These are phyloP conservation scores for Zalophus californianus DNA, from an alignment of 2,797 vertebrate species.

Conservation along the genomic window DNA sequence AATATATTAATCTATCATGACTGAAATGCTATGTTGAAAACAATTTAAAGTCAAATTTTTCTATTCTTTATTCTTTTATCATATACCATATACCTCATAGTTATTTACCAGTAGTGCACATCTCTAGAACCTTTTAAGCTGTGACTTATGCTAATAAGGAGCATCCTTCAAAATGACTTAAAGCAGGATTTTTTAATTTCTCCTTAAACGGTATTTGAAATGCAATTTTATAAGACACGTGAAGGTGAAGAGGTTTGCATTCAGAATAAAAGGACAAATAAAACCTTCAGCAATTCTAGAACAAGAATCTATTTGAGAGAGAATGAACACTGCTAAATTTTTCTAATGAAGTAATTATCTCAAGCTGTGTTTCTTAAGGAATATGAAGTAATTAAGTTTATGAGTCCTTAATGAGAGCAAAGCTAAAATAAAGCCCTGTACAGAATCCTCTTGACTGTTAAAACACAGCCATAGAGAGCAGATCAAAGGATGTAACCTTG, in stretches of 20 bases:
- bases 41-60: neutral
- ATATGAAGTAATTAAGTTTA: slow-evolving; percentile 70
- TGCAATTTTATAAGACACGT: neutral
- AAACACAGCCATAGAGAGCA: neutral
- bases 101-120: neutral
- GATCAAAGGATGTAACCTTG: slow-evolving; percentile 62
- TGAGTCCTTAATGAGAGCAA: slow-evolving; percentile 61
- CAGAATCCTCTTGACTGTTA: slow-evolving; percentile 51
- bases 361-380: slow-evolving; percentile 76
- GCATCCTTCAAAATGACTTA: neutral
- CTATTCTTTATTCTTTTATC: neutral
- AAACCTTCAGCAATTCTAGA: slow-evolving; percentile 60
- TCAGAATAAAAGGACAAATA: slow-evolving; percentile 56
- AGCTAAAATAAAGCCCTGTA: slow-evolving; percentile 25
- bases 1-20: neutral
- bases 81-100: neutral
- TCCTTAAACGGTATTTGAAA: slow-evolving; percentile 34
- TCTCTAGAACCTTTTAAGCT: neutral
- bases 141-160: neutral
- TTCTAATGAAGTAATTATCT: slow-evolving; percentile 73
- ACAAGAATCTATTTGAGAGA: slow-evolving; percentile 62
- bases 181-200: neutral
- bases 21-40: slow-evolving; percentile 39
- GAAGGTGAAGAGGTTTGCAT: slow-evolving; percentile 4
- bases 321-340: slow-evolving; percentile 48